These are phyloP conservation scores for Romanogobio albipinnatus DNA, from an alignment of 2,113 vertebrate genomes.

Conservation along the genomic window DNA sequence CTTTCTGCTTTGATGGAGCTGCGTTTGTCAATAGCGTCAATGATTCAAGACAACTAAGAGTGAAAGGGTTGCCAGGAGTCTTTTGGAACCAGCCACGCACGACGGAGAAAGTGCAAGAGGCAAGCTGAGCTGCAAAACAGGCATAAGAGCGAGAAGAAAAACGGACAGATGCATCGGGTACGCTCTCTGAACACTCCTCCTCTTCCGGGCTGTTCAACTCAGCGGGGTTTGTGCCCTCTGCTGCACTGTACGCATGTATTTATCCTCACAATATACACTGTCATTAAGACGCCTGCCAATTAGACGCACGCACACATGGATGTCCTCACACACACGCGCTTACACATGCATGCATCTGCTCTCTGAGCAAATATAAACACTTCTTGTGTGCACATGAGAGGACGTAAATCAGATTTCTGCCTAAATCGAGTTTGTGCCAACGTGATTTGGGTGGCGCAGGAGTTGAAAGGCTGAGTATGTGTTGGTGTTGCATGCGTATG, in stretches of 20 bases:
- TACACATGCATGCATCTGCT: neutral
- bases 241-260: conserved; percentile 54
- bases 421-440: conserved; percentile 27
- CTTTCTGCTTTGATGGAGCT: conserved; percentile 54
- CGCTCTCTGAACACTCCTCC: conserved; percentile 28
- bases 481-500: conserved; percentile 1
- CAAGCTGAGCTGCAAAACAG: neutral
- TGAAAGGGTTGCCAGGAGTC: conserved; percentile 38
- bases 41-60: conserved; percentile 46
- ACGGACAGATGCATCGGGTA: conserved; percentile 45
- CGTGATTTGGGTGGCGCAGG: neutral
- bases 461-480: conserved; percentile 35
- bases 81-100: neutral
- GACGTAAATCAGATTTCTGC: conserved; percentile 27
- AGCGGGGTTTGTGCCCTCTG: conserved; percentile 46
- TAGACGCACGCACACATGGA: conserved; percentile 46
- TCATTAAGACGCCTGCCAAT: conserved; percentile 69
- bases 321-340: conserved; percentile 7
- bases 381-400: neutral
- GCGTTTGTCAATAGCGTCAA: conserved; percentile 49
- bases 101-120: neutral
- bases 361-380: conserved; percentile 21
- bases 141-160: neutral
- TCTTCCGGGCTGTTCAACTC: conserved; percentile 34
- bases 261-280: conserved; percentile 64